A percentile compares a stretch with the other conserved stretches of the same genome.
Evolutionary conservation across 2,888 invertebrate species (phyloP).

Genomic region (Cryptocephalus primarius): DNA sequence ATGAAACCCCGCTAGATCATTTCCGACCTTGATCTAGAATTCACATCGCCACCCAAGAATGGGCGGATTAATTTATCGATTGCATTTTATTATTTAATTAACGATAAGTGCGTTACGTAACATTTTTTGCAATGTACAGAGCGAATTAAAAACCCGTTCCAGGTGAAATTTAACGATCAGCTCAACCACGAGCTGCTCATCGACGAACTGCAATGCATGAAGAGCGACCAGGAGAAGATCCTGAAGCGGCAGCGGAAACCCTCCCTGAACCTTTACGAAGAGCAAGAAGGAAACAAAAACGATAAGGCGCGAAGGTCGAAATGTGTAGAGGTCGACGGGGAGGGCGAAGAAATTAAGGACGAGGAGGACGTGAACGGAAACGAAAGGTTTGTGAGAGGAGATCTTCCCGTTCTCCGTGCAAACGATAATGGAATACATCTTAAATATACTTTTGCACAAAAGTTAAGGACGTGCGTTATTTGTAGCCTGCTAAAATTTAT

Average conservation of each 20-base stretch:
- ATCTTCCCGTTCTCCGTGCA: too few relatives aligned
- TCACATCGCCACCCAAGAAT: too few relatives aligned
- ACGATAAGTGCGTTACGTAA: too few relatives aligned
- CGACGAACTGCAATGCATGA: slow-evolving; percentile 58
- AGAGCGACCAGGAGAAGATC: slow-evolving; percentile 31
- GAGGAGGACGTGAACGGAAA: neutral
- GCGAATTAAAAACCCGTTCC: neutral
- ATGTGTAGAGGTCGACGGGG: neutral
- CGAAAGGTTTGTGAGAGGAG: neutral
- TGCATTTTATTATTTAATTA: too few relatives aligned
- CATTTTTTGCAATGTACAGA: too few relatives aligned
- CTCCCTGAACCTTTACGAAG: slow-evolving; percentile 25
- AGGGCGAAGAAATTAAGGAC: neutral
- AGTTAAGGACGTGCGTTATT: too few relatives aligned
- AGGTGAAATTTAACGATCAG: slow-evolving; percentile 30
- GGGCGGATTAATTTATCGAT: too few relatives aligned
- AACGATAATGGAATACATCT: too few relatives aligned
- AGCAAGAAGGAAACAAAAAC: slow-evolving; percentile 7
- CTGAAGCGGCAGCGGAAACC: slow-evolving; percentile 30
- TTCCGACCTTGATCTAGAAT: too few relatives aligned
- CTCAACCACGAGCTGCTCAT: slow-evolving; percentile 58
- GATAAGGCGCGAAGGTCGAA: neutral
- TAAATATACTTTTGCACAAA: too few relatives aligned
- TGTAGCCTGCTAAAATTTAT: too few relatives aligned
- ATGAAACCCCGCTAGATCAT: too few relatives aligned